Base-by-base conservation (phyloP, 92 coral and sea anemone species). In the Porites lobata region DNA sequence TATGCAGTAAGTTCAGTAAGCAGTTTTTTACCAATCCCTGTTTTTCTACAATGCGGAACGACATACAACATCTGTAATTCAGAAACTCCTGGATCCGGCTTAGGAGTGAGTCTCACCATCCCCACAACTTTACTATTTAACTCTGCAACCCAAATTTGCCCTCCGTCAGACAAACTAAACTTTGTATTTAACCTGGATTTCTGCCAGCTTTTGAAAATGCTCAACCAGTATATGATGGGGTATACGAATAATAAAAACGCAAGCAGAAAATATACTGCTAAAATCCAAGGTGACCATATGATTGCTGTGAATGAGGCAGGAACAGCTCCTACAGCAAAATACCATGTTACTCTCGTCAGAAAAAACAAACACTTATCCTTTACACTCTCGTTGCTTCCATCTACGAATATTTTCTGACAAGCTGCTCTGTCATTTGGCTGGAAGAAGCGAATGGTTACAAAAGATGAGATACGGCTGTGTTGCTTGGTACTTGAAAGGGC, bases 51-150 rank as follows among this genome's bases (percentile, higher is more conserved):
- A 3, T 65, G 56, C 0, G n/a, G 72, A 9, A 90, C 78, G 0
- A 94, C 93, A 0, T 90, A 85, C 96, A 94, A 92, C 43, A 95
- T 65, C 38, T 89, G 87, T 26, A 94, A 75, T 50, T 92, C 93
- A 14, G 61, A 89, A 1, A 79, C 83, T 38, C 93, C 95, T 8
- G 85, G 92, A 59, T 78, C 77, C 19, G 63, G 90, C 12, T 82
- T 76, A 14, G 85, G 90, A 1, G 65, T 10, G 8, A 94, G 77
- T 12, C 93, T 93, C 8, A 92, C 95, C 91, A 92, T 92, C 29
- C 96, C 96, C 0, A 86, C 93, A 4, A 92, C 95, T 32, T 82
- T 68, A 1, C 91, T 92, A 54, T 78, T 69, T 0, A 57, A 61
- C 69, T 94, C 96, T 4, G 93, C 96, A 0, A 94, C 90, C 80